Evolutionary conservation across 2,113 vertebrate genomes (phyloP).

Genomic region (Ochotona curzoniae): DNA sequence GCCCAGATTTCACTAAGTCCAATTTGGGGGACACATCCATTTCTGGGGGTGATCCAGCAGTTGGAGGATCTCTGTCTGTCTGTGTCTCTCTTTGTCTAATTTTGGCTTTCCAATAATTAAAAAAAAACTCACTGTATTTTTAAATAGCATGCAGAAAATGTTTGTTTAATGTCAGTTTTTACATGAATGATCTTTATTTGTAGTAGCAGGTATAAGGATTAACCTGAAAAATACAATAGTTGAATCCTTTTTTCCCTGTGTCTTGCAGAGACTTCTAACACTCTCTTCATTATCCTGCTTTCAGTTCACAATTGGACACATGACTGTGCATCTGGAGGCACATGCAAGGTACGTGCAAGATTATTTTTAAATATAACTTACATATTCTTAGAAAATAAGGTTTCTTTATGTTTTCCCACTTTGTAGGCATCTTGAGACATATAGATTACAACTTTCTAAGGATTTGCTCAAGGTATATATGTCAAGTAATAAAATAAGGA

Average conservation of each 20-base stretch:
- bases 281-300: background rate
- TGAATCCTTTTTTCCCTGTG: background rate
- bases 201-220: background rate
- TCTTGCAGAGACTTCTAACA: background rate
- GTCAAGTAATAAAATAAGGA: conserved; percentile 9
- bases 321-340: background rate
- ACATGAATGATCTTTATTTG: background rate
- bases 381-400: background rate
- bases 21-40: no score
- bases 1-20: no score
- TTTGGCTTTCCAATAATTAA: no score
- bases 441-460: background rate
- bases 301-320: background rate
- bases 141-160: background rate
- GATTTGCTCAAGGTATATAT: background rate
- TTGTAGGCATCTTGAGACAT: background rate
- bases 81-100: no score
- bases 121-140: background rate
- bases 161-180: background rate
- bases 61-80: no score
- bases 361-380: conserved; percentile 29
- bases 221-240: background rate
- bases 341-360: background rate
- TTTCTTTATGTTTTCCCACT: background rate
- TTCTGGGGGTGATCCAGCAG: no score